Base-by-base conservation (phyloP, 2,113 vertebrate genomes). In the Ifrita kowaldi region DNA sequence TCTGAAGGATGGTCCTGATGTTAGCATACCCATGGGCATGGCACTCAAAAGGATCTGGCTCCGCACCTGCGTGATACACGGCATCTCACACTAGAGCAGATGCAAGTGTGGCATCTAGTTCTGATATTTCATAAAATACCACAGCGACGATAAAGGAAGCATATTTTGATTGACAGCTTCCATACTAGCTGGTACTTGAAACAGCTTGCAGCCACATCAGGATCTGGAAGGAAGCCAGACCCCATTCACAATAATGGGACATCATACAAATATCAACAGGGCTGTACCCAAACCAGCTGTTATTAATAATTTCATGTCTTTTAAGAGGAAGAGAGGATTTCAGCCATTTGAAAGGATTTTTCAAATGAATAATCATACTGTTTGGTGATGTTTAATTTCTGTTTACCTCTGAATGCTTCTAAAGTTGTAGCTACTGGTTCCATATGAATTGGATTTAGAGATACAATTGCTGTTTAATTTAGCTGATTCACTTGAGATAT, bases 231-330 rank as follows among this genome's bases (percentile, higher is more conserved):
- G 68, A 91, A 78, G 87, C 95, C 96, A 97, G 73, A 71, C 33
- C 42, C 57, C 86, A 73, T 97, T 97, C 92, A 70, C 53, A 90
- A n/a, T 96, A 96, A 88, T 95, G 62, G 92, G 57, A 76, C 50
- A 68, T 84, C 84, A 49, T 90, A 91, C 56, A 94, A 97, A 81
- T 89, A 96, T 77, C 77, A 95, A 75, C 42, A 91, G 28, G 52
- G 63, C 57, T 91, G 83, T 86, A 81, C 87, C 73, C 67, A 96
- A 96, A 95, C 27, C 85, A 96, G 82, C 95, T 89, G 81, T 71
- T 96, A 88, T 94, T 96, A 96, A 96, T 95, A 97, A 93, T 96
- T 94, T 95, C 33, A 75, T 78, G 78, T 86, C 57, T 93, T 96
- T 94, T 91, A 92, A 97, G 71, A 94, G 28, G 65, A 83, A 96